These are phyloP conservation scores for Drosophila meridiana DNA, from an alignment of 2,888 invertebrate species.

Conservation along the genomic window DNA sequence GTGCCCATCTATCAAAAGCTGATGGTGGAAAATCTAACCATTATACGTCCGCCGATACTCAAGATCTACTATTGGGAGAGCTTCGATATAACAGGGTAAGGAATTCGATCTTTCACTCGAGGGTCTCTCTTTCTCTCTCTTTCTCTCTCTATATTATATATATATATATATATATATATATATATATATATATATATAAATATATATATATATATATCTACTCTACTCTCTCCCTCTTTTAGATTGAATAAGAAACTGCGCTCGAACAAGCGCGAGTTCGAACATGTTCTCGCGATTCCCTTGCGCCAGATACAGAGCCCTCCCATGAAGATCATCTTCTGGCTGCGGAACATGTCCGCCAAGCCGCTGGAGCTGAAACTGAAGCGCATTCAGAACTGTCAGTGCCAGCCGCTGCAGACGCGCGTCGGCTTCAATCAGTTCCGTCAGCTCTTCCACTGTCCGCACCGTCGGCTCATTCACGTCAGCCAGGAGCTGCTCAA, in stretches of 20 bases:
- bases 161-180: no score
- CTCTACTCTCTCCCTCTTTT: accelerated
- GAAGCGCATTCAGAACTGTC: conserved; percentile 77
- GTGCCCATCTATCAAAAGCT: conserved; percentile 57
- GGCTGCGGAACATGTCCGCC: conserved; percentile 69
- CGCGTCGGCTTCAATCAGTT: conserved; percentile 82
- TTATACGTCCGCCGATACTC: conserved; percentile 72
- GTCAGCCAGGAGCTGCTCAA: conserved; percentile 68
- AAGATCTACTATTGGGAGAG: conserved; percentile 80
- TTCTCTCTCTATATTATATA: no score
- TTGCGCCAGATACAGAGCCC: conserved; percentile 75
- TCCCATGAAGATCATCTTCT: conserved; percentile 76
- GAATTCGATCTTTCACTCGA: not conserved
- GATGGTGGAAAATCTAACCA: conserved; percentile 78
- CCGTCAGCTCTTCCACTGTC: conserved; percentile 79
- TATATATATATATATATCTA: no score
- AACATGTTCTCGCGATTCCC: conserved; percentile 71
- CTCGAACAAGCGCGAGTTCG: conserved; percentile 50
- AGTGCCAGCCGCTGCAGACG: conserved; percentile 68
- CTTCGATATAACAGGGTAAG: conserved; percentile 74
- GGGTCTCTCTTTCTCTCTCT: not conserved
- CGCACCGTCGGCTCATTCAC: conserved; percentile 74
- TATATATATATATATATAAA: no score
- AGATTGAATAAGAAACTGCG: conserved; percentile 73
- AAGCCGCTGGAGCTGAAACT: conserved; percentile 51